Conservation (phyloP, 1,140 invertebrate species). For the Zaprionus davidi region DNA sequence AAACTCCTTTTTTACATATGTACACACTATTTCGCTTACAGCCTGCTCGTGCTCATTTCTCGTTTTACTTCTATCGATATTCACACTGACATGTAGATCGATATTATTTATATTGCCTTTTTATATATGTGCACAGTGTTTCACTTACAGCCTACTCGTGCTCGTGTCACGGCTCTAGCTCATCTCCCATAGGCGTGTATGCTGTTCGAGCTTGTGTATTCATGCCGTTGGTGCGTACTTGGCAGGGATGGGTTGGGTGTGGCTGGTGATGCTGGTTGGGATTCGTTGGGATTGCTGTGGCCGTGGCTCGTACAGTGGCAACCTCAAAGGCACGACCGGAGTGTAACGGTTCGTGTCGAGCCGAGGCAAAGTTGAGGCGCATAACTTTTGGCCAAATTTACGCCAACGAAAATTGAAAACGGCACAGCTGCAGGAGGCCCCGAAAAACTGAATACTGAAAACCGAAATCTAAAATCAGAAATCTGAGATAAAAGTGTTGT, state of each 20-base stretch:
- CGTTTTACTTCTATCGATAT: not conserved
- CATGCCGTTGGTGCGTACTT: slow-evolving; percentile 9
- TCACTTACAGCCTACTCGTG: not conserved
- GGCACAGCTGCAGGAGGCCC: slow-evolving; percentile 30
- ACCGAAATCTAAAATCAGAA: slow-evolving; percentile 24
- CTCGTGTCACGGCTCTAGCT: not conserved
- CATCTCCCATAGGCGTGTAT: not conserved
- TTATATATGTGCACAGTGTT: not conserved
- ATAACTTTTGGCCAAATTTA: slow-evolving; percentile 72
- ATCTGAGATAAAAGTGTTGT: slow-evolving; percentile 53
- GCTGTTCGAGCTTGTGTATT: slow-evolving; percentile 46
- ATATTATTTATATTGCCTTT: no score
- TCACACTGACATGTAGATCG: not conserved
- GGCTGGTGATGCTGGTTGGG: not conserved
- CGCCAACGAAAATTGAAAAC: slow-evolving; percentile 46
- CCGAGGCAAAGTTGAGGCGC: slow-evolving; percentile 41
- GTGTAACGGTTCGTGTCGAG: slow-evolving; percentile 35
- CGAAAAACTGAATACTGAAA: slow-evolving; percentile 17
- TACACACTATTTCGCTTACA: no score
- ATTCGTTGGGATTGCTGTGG: not conserved
- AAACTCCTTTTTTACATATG: no score
- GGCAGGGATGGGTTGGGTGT: not conserved
- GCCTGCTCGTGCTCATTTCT: no score
- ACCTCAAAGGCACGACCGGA: slow-evolving; percentile 10
- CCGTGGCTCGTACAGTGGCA: not conserved